phyloP scores from a whole-genome alignment of 1,140 invertebrate species.

The Zaprionus vittiger region DNA sequence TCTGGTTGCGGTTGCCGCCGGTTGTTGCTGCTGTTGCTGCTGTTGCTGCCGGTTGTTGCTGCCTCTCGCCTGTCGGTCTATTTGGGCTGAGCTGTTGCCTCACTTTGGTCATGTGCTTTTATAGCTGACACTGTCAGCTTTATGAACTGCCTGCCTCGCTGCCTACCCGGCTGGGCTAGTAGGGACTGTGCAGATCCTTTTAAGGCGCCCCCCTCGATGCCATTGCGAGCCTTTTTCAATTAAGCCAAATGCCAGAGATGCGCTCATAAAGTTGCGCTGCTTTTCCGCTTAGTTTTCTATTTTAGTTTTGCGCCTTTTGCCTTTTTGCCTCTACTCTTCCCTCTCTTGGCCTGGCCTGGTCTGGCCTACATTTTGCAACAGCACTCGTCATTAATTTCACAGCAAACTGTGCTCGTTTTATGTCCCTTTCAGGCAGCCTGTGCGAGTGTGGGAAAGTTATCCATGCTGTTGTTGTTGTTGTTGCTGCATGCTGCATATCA shows the following conservation, averaged over 20 bases:
- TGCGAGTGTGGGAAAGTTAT: constrained; percentile 36
- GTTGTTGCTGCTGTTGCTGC: constrained; percentile 32
- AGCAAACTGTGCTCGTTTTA: constrained; percentile 48
- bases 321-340: neutral
- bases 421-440: constrained; percentile 23
- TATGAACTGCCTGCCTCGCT: constrained; percentile 60
- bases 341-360: constrained; percentile 32
- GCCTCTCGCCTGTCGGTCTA: constrained; percentile 60
- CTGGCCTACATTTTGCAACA: constrained; percentile 50
- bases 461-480: constrained; percentile 29
- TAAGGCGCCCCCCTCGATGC: constrained; percentile 58
- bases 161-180: constrained; percentile 40
- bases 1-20: constrained; percentile 17
- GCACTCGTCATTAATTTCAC: constrained; percentile 58
- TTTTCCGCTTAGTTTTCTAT: constrained; percentile 20
- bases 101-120: constrained; percentile 79
- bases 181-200: constrained; percentile 71
- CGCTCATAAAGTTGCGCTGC: constrained; percentile 72
- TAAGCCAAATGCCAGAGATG: constrained; percentile 78
- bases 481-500: constrained; percentile 51
- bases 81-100: constrained; percentile 62
- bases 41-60: constrained; percentile 25
- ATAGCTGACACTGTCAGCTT: constrained; percentile 66
- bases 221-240: constrained; percentile 73
- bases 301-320: constrained; percentile 5